Base-by-base conservation (phyloP, 2,888 invertebrate genomes). In the Noctuana brunneofusca region DNA sequence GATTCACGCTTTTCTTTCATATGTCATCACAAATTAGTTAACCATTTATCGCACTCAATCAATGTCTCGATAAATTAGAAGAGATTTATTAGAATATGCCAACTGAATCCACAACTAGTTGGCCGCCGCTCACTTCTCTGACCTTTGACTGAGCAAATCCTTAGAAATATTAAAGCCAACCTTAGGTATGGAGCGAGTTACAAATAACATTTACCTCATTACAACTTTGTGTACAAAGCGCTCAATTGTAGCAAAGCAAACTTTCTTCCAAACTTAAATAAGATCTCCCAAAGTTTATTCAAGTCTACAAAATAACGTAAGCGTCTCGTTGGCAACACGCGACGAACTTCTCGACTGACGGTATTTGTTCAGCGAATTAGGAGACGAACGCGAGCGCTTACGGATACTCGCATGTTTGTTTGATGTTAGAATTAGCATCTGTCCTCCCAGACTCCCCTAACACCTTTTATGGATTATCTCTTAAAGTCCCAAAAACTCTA, bases 241-340 rank as follows among this genome's bases (percentile, higher is more conserved):
- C 67, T 57, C 64, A 67, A 68, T 68, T 69, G 67, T 64, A 69
- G 67, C 67, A 66, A 66, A 68, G 68, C 68, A 66, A 66, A 67
- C 65, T 64, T 64, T 58, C 67, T 68, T 58, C 63, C 70, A 77
- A 86, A 88, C 78, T 86, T 85, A 87, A 87, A 88, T 85, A 86
- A 83, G 83, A 83, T 83, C 75, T 75, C 68, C 72, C 70, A 77
- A 75, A 86, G 81, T 87, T 85, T 84, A 78, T 81, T 82, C 79
- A 81, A 82, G 75, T 79, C 74, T 73, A 79, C 75, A 73, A 75
- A 79, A 80, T 78, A 80, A 80, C 78, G 71, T 71, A 62, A 62
- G 55, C 62, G 62, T 69, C 71, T 70, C 73, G 70, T 70, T 71
- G 69, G 73, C 71, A 69, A 74, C 75, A 71, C 70, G 73, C 69